Conservation (phyloP, 2,113 vertebrate species). For the Laticauda laticaudata region DNA sequence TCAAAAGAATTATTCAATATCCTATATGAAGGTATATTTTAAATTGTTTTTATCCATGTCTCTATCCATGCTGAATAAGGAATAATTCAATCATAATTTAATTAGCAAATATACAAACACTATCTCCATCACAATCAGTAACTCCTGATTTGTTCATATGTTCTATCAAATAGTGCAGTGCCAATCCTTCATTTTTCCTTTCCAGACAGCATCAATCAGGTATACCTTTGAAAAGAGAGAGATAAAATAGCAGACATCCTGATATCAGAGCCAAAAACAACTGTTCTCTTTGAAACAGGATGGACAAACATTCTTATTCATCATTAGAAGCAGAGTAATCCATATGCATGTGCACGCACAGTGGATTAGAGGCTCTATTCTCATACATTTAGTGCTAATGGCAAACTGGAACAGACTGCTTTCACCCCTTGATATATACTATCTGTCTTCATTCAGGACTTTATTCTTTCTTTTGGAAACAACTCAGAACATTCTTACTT, state of each 20-base stretch:
- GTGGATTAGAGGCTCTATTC: conserved; percentile 60
- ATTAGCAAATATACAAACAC: neutral
- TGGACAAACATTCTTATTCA: conserved; percentile 64
- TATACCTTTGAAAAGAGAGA: conserved; percentile 50
- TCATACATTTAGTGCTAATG: conserved; percentile 38
- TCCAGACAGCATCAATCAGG: conserved; percentile 46
- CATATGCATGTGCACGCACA: conserved; percentile 61
- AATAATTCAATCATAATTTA: neutral
- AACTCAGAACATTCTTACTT: conserved; percentile 30
- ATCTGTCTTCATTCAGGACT: conserved; percentile 53
- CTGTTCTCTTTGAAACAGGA: conserved; percentile 52
- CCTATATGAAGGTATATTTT: conserved; percentile 18
- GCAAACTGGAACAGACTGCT: conserved; percentile 31
- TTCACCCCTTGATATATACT: conserved; percentile 42
- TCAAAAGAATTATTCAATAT: conserved; percentile 20
- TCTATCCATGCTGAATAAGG: neutral
- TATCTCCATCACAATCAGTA: fast-evolving
- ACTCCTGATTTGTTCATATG: conserved; percentile 11
- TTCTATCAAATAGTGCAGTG: conserved; percentile 15
- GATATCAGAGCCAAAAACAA: conserved; percentile 56
- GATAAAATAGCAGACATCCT: conserved; percentile 53
- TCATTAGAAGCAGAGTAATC: conserved; percentile 47
- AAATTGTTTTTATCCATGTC: neutral
- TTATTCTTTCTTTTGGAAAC: conserved; percentile 31
- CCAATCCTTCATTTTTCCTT: neutral